Percentiles rank a stretch among this genome's conserved stretches.
These are phyloP conservation scores for Tetramorium parvispinum DNA, from an alignment of 1,140 invertebrate genomes.

Conservation along the genomic window DNA sequence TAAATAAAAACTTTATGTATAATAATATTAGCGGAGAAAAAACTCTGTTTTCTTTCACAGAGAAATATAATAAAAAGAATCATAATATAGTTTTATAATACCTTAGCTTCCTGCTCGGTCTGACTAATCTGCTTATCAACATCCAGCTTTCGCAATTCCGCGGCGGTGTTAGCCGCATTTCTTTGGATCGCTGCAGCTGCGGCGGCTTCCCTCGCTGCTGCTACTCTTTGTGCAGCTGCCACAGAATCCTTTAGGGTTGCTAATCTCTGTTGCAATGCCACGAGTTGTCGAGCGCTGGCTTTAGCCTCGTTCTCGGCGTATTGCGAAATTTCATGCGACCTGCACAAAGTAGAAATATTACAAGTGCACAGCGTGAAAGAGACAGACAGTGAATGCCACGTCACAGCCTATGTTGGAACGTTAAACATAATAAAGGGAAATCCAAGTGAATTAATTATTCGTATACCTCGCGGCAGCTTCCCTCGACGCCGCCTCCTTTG, in stretches of 20 bases:
- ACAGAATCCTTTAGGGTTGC: constrained; percentile 83
- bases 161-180: constrained; percentile 82
- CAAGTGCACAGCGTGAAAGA: not conserved
- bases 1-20: not conserved
- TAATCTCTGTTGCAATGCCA: constrained; percentile 83
- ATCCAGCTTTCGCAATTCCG: constrained; percentile 83
- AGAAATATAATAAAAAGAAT: not conserved
- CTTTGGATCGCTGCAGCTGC: constrained; percentile 84
- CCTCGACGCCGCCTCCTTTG: constrained; percentile 81
- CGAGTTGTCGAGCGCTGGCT: constrained; percentile 81
- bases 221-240: constrained; percentile 83
- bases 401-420: not conserved
- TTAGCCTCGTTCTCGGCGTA: constrained; percentile 80
- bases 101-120: constrained; percentile 83
- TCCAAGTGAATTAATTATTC: constrained; percentile 23
- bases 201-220: constrained; percentile 82
- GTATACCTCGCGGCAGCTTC: constrained; percentile 81
- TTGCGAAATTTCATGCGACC: constrained; percentile 82
- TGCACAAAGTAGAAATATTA: constrained; percentile 49
- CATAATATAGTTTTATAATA: constrained; percentile 32
- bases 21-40: not conserved
- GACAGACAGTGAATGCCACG: not conserved
- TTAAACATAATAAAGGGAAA: not conserved
- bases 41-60: not conserved
- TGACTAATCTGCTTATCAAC: constrained; percentile 84